Conservation (phyloP, 2,888 invertebrate species). For the Odontomyia ornata region DNA sequence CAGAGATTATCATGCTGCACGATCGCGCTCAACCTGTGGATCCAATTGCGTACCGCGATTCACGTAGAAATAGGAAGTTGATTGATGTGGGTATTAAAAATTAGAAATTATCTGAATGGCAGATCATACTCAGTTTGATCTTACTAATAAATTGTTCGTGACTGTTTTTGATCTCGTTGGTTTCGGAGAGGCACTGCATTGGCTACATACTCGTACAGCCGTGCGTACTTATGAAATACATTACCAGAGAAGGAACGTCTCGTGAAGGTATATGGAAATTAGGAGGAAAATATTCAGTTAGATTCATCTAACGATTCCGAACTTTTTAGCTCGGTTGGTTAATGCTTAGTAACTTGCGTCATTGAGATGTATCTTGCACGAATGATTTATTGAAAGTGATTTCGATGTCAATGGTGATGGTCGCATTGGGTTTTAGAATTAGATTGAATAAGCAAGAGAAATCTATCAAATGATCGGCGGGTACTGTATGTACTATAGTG, state of each 20-base stretch:
- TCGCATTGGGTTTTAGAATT: neutral
- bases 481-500: neutral
- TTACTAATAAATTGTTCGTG: conserved; percentile 23
- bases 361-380: conserved; percentile 9
- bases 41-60: neutral
- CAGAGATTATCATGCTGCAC: neutral
- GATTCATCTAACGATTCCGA: neutral
- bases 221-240: neutral
- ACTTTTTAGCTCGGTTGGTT: too few relatives aligned
- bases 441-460: neutral
- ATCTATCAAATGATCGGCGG: neutral
- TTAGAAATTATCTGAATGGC: conserved; percentile 5
- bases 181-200: neutral
- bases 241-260: neutral
- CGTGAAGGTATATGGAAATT: neutral
- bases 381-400: conserved; percentile 14
- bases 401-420: neutral
- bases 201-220: neutral
- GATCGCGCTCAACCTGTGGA: neutral
- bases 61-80: neutral
- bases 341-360: neutral
- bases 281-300: neutral
- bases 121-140: conserved; percentile 10
- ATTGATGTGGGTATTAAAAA: conserved; percentile 30
- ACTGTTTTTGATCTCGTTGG: conserved; percentile 9